phyloP scores from a whole-genome alignment of 92 coral and sea anemone genomes.

The Epizoanthus rinbou region DNA sequence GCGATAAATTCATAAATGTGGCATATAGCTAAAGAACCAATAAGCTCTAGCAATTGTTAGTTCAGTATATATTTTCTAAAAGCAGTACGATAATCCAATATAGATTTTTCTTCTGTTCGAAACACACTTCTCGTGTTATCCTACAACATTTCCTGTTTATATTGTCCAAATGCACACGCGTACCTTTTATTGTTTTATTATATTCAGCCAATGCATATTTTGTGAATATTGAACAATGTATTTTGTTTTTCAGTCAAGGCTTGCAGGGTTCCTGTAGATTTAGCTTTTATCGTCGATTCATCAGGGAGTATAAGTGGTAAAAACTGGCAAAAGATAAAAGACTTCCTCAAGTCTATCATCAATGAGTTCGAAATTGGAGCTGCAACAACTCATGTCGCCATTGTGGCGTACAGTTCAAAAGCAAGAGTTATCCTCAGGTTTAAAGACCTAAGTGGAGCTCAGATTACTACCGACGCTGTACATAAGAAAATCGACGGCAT shows the following conservation, averaged over 20 bases:
- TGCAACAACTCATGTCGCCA: slow-evolving; percentile 18
- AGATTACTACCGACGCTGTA: slow-evolving; percentile 22
- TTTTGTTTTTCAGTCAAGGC: slow-evolving; percentile 18
- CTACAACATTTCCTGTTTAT: too few species aligned
- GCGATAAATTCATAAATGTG: too few species aligned
- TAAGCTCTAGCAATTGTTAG: too few species aligned
- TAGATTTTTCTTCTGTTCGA: too few species aligned
- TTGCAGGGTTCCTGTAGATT: slow-evolving; percentile 26
- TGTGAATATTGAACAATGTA: not conserved
- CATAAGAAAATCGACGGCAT: slow-evolving; percentile 15
- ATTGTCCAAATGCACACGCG: too few species aligned
- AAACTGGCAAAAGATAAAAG: slow-evolving; percentile 27
- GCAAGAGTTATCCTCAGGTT: slow-evolving; percentile 10
- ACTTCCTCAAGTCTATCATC: slow-evolving; percentile 17
- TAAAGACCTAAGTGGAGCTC: slow-evolving; percentile 21
- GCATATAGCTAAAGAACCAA: too few species aligned
- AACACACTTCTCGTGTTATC: too few species aligned
- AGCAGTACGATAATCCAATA: too few species aligned
- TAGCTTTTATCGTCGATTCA: slow-evolving; percentile 29
- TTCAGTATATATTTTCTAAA: too few species aligned
- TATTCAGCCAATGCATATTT: not conserved
- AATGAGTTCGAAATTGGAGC: slow-evolving; percentile 19
- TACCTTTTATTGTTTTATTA: not conserved
- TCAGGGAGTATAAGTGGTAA: slow-evolving; percentile 31
- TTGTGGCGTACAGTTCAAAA: slow-evolving; percentile 24